phyloP scores from a whole-genome alignment of 2,113 vertebrate species.

The Bubo blakistoni region DNA sequence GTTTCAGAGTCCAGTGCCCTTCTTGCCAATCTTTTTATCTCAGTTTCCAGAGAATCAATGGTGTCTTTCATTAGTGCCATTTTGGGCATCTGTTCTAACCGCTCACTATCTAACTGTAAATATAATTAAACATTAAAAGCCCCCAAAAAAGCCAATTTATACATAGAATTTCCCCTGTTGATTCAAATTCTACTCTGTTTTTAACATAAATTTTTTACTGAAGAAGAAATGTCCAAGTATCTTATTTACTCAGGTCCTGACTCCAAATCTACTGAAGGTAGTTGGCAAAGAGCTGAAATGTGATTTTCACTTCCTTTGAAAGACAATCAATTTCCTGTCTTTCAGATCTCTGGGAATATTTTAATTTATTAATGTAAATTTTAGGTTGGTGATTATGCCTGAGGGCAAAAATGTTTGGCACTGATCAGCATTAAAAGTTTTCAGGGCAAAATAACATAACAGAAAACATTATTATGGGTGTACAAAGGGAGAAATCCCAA shows the following conservation, averaged over 20 bases:
- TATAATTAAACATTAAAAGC: constrained; percentile 2
- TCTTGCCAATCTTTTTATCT: constrained; percentile 73
- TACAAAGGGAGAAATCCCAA: neutral
- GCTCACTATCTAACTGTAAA: constrained; percentile 78
- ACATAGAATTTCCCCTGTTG: neutral
- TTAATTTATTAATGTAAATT: neutral
- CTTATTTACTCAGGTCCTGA: neutral
- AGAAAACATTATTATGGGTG: neutral
- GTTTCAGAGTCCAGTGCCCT: constrained; percentile 69
- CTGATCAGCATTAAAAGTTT: neutral
- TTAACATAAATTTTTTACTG: neutral
- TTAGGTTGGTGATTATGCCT: neutral
- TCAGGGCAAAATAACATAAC: neutral
- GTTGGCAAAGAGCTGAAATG: neutral
- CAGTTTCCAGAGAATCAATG: constrained; percentile 74
- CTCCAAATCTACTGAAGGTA: neutral
- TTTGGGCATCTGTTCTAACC: constrained; percentile 73
- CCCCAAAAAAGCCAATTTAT: neutral
- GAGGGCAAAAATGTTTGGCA: neutral
- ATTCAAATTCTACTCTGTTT: neutral
- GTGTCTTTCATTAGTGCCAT: constrained; percentile 73
- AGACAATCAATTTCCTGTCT: neutral
- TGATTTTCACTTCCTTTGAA: neutral
- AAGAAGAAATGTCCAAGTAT: neutral
- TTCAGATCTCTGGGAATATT: neutral